These are phyloP conservation scores for Umimayanthus chanpuru DNA, from an alignment of 92 coral and sea anemone genomes.

Conservation along the genomic window DNA sequence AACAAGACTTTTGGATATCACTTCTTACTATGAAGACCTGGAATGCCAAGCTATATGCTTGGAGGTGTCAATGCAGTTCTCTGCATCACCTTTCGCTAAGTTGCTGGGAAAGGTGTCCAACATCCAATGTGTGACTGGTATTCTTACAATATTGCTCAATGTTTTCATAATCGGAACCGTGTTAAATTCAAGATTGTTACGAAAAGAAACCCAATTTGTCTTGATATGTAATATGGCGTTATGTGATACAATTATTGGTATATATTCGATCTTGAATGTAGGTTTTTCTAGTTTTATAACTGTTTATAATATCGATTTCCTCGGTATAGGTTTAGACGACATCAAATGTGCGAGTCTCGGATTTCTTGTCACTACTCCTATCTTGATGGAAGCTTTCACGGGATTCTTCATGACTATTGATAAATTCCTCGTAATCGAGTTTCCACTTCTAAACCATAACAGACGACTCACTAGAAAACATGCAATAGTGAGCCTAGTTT, in stretches of 20 bases:
- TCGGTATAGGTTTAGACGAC: neutral
- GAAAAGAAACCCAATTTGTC: slow-evolving; percentile 17
- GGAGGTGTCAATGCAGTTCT: neutral
- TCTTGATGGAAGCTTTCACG: neutral
- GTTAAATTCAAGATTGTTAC: neutral
- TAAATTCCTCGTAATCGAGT: neutral
- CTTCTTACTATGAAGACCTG: neutral
- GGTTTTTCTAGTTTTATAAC: neutral
- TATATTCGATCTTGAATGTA: neutral
- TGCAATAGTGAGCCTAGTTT: neutral
- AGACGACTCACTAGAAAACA: slow-evolving; percentile 4
- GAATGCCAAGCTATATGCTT: neutral
- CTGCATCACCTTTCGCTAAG: neutral
- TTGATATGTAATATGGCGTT: slow-evolving; percentile 7
- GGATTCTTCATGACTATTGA: slow-evolving; percentile 11
- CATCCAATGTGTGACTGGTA: neutral
- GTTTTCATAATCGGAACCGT: slow-evolving; percentile 7
- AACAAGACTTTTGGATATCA: neutral
- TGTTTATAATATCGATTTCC: neutral
- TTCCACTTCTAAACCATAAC: neutral
- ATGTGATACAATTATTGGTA: slow-evolving; percentile 1
- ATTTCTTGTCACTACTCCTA: neutral
- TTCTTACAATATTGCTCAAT: neutral
- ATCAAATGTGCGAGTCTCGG: neutral
- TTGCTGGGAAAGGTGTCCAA: neutral